Conservation (phyloP, 2,113 vertebrate genomes). For the Austrofundulus limnaeus region DNA sequence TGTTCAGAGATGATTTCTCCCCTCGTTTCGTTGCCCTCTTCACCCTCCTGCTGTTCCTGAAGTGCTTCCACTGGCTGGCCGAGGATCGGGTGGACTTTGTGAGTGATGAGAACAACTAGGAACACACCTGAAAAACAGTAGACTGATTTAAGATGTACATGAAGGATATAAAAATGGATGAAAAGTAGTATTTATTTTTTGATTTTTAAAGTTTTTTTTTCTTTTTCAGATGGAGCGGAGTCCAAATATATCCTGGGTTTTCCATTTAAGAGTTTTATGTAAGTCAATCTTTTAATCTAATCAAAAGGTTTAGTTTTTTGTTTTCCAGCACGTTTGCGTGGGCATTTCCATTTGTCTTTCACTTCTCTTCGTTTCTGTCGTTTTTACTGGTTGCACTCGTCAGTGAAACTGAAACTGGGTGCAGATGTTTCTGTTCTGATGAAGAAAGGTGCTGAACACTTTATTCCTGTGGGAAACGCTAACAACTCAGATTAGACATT, state of each 20-base stretch:
- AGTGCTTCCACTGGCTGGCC: constrained; percentile 97
- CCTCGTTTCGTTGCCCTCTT: constrained; percentile 97
- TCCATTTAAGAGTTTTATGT: constrained; percentile 94
- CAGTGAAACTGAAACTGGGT: constrained; percentile 36
- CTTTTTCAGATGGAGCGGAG: constrained; percentile 92
- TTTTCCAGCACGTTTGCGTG: not conserved
- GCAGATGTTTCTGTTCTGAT: constrained; percentile 33
- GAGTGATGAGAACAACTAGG: constrained; percentile 66
- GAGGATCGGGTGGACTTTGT: constrained; percentile 98
- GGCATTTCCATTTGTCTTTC: constrained; percentile 1
- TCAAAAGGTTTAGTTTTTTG: not conserved
- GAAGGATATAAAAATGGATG: not conserved
- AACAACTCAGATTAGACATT: not conserved
- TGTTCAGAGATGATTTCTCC: constrained; percentile 97
- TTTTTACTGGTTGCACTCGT: not conserved
- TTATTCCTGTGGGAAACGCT: not conserved
- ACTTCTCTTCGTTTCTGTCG: not conserved
- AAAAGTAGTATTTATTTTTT: not conserved
- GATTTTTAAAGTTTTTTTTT: not conserved
- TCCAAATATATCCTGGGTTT: constrained; percentile 97
- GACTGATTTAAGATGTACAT: constrained; percentile 14
- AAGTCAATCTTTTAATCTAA: constrained; percentile 67
- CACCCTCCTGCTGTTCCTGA: constrained; percentile 96
- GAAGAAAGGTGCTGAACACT: constrained; percentile 19
- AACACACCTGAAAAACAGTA: too few species aligned